Percentiles rank a stretch among this genome's conserved stretches.
Evolutionary conservation across 2,113 vertebrate species (phyloP).

Genomic region (Dermatemys mawii): DNA sequence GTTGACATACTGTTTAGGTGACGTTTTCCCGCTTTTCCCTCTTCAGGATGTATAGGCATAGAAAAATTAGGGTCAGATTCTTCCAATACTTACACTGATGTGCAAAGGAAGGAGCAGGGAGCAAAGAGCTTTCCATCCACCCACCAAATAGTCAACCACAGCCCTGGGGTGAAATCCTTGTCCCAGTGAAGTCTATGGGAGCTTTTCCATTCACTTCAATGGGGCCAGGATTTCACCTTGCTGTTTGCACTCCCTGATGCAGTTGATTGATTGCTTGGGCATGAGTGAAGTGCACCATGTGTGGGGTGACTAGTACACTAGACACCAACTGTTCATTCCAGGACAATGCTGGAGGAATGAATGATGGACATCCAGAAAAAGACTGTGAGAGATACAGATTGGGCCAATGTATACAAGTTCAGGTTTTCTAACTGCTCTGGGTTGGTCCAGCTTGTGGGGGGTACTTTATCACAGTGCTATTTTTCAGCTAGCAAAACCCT

Average conservation of each 20-base stretch:
- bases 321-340: not conserved
- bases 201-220: not conserved
- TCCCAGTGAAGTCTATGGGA: not conserved
- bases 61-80: not conserved
- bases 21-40: not conserved
- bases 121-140: accelerated
- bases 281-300: not conserved
- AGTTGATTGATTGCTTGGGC: not conserved
- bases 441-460: not conserved
- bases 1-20: not conserved
- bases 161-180: not conserved
- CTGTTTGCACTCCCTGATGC: not conserved
- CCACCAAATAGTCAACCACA: not conserved
- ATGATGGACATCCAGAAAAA: not conserved
- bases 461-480: not conserved
- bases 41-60: not conserved
- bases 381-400: not conserved
- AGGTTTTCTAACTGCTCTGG: not conserved
- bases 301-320: not conserved
- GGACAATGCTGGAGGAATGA: not conserved
- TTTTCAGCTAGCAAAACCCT: not conserved
- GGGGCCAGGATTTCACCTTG: not conserved
- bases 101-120: not conserved
- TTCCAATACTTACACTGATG: not conserved
- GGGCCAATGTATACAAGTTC: not conserved